Conservation (phyloP, 2,797 vertebrate species). For the Rhabdophis nuchalis region DNA sequence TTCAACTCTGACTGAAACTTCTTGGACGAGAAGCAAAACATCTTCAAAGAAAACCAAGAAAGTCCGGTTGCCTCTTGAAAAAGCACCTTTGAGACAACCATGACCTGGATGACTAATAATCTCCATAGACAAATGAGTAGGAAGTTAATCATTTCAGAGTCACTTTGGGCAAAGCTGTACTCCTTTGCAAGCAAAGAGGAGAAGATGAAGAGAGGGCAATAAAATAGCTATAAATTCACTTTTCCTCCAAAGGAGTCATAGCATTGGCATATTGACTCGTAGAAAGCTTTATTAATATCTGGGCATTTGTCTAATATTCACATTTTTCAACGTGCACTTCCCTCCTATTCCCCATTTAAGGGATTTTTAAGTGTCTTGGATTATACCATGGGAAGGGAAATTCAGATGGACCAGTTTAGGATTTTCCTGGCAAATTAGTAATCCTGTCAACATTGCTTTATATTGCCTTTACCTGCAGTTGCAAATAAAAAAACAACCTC, state of each 20-base stretch:
- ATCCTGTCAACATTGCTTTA: constrained; percentile 36
- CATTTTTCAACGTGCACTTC: constrained; percentile 13
- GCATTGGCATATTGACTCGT: not conserved
- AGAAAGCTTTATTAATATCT: constrained; percentile 3
- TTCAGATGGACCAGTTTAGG: constrained; percentile 47
- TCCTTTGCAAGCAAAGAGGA: constrained; percentile 20
- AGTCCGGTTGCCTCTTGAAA: too few species aligned
- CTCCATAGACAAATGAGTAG: not conserved
- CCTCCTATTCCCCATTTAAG: constrained; percentile 22
- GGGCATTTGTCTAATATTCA: not conserved
- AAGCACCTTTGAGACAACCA: too few species aligned
- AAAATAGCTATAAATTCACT: not conserved
- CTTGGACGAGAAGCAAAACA: too few species aligned
- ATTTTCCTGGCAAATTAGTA: constrained; percentile 56
- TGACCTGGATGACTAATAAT: too few species aligned
- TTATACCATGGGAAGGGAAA: constrained; percentile 53
- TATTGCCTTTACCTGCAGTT: constrained; percentile 21
- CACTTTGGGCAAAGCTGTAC: not conserved
- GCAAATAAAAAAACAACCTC: constrained; percentile 18
- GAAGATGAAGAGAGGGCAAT: rapidly evolving
- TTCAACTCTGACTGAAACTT: too few species aligned
- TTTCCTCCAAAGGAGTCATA: not conserved
- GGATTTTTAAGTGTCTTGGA: constrained; percentile 6
- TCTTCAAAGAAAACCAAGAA: too few species aligned
- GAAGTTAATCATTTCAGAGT: constrained; percentile 17